Conservation (phyloP, 1,140 invertebrate genomes). For the Meteorus sp. region DNA sequence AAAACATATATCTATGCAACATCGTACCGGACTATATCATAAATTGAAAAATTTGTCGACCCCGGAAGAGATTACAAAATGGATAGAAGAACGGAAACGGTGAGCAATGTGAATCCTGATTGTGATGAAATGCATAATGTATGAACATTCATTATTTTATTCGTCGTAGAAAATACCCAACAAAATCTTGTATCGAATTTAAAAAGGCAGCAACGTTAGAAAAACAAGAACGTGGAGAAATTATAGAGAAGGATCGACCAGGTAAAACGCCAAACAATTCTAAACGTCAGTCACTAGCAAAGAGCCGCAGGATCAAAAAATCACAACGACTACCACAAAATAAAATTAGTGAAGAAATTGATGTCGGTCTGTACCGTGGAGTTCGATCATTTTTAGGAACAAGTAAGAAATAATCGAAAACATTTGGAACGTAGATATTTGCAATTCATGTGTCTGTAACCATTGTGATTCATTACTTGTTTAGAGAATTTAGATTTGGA, state of each 20-base stretch:
- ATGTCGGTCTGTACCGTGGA: slow-evolving; percentile 37
- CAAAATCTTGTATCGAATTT: slow-evolving; percentile 70
- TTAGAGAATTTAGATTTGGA: slow-evolving; percentile 13
- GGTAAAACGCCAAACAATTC: slow-evolving; percentile 28
- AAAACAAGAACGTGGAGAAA: slow-evolving; percentile 69
- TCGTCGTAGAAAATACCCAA: slow-evolving; percentile 64
- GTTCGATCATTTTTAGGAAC: slow-evolving; percentile 43
- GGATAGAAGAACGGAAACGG: slow-evolving; percentile 77
- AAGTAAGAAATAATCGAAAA: slow-evolving; percentile 33
- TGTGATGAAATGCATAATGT: slow-evolving; percentile 4
- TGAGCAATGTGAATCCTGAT: slow-evolving; percentile 42
- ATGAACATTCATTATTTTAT: slow-evolving; percentile 6
- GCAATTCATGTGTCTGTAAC: neutral
- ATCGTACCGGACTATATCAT: slow-evolving; percentile 75
- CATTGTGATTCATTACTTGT: neutral
- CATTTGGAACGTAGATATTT: neutral
- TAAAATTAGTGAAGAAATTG: neutral
- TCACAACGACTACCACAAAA: slow-evolving; percentile 8
- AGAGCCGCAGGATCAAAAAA: slow-evolving; percentile 30
- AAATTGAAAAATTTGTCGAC: slow-evolving; percentile 73
- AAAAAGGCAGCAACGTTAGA: slow-evolving; percentile 67
- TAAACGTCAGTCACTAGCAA: slow-evolving; percentile 22
- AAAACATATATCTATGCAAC: slow-evolving; percentile 80
- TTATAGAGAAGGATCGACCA: slow-evolving; percentile 58
- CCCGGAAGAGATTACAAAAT: slow-evolving; percentile 79